Base-by-base conservation (phyloP, 2,113 vertebrate genomes). In the human (Homo sapiens) region DNA sequence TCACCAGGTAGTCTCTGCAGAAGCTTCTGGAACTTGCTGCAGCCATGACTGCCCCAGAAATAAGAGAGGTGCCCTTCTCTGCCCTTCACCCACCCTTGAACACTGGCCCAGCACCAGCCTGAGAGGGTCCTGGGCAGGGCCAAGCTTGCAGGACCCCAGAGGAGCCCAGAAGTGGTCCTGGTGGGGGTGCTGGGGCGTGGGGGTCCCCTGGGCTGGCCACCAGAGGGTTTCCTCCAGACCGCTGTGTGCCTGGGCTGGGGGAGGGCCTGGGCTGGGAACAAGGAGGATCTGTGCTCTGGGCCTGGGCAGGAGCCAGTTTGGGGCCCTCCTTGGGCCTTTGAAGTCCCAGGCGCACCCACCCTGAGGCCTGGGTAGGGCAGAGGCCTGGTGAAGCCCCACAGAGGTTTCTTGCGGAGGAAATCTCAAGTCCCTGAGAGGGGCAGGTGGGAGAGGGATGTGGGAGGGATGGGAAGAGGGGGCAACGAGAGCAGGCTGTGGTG, bases 131-230 rank as follows among this genome's bases (percentile, higher is more conserved):
- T 9, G 75, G 81, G n/a, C 35, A 50, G 20, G 20, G 23, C 66
- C 38, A 8, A 3, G 32, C 20, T 38, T 38, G 0, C 22, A 16
- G 70, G 38, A 16, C 30, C 32, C 5, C 0, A 14, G 55, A 6
- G 35, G 25, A 43, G n/a, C 18, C 57, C 0, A 3, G 16, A 22
- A 32, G 50, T 18, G 23, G 40, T 12, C 7, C 5, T 0, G 0
- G 83, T 7, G 3, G 83, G 13, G 1, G 8, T 27, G 68, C 16
- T 4, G 55, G 23, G 27, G 45, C 2, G 0, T 25, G n/a, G 70
- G n/a, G 43, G 25, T 66, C 38, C 66, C 79, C 35, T 14, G 61
- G 43, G 40, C 70, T 59, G 57, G 50, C 2, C 1, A 35, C 18
- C 25, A 66, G 1, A 59, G 9, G 35, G n/a, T 5, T 23, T 92